Percentiles rank a stretch among this genome's conserved stretches.
Conservation (phyloP, 2,113 vertebrate species). For the Polyodon spathula region DNA sequence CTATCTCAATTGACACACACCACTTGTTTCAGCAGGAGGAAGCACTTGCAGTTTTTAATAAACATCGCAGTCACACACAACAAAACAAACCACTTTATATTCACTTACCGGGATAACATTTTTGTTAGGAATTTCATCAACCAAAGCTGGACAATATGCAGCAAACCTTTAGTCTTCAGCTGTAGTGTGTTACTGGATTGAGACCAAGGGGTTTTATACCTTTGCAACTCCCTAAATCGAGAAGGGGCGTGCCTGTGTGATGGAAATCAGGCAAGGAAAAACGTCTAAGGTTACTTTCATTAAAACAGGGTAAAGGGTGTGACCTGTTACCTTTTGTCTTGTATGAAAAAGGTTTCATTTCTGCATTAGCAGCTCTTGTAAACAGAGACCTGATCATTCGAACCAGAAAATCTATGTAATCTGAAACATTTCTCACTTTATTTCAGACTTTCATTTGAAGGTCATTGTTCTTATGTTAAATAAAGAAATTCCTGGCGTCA, state of each 20-base stretch:
- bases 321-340: conserved; percentile 25
- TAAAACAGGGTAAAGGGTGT: conserved; percentile 32
- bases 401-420: background rate
- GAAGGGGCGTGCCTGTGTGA: conserved; percentile 21
- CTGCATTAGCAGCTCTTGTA: conserved; percentile 9
- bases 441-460: too few relatives aligned
- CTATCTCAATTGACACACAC: too few relatives aligned
- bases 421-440: too few relatives aligned
- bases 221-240: conserved; percentile 1
- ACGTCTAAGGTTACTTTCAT: conserved; percentile 28
- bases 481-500: too few relatives aligned
- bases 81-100: background rate
- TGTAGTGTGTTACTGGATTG: conserved; percentile 22
- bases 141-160: conserved; percentile 13
- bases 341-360: conserved; percentile 22
- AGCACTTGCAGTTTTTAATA: too few relatives aligned
- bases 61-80: background rate
- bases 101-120: conserved; percentile 29
- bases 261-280: conserved; percentile 19
- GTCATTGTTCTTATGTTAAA: too few relatives aligned
- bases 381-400: background rate
- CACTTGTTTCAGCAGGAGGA: too few relatives aligned
- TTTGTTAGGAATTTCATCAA: conserved; percentile 1
- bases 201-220: conserved; percentile 30
- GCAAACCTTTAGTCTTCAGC: conserved; percentile 14